Conservation (phyloP, 2,113 vertebrate genomes). For the Castor canadensis region DNA sequence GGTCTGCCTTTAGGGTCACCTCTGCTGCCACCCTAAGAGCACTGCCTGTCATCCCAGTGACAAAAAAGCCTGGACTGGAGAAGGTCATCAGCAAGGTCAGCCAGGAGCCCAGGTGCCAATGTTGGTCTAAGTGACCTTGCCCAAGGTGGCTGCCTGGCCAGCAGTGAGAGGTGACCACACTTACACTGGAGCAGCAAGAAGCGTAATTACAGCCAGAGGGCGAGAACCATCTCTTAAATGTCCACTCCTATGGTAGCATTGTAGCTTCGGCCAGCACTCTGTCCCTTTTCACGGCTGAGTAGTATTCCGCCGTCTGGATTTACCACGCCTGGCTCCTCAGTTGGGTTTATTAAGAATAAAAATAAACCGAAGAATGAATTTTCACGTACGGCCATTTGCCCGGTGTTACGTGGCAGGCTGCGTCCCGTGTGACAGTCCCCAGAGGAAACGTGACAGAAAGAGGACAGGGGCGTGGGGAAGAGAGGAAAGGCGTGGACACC, state of each 20-base stretch:
- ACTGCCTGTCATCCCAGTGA: no score
- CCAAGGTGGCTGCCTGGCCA: background rate
- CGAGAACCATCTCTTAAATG: background rate
- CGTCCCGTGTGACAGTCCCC: no score
- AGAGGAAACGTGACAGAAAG: no score
- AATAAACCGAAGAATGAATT: no score
- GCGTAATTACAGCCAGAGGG: no score
- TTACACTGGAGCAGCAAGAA: background rate
- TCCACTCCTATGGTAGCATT: no score
- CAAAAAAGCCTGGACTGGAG: no score
- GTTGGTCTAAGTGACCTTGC: background rate
- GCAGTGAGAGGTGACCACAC: background rate
- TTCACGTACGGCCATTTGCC: background rate
- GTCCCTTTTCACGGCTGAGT: background rate
- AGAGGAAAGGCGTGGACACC: no score
- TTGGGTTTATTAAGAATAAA: background rate
- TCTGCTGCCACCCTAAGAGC: no score
- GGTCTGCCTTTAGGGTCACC: accelerated
- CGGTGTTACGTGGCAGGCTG: no score
- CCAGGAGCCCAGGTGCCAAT: background rate
- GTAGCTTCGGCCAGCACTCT: no score
- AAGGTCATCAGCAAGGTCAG: background rate
- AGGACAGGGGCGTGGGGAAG: no score
- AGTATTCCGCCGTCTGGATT: background rate
- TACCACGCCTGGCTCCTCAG: background rate